Evolutionary conservation across 2,888 invertebrate genomes (phyloP), one percentile per base, ranked within the genome.

Genomic region (Eupithecia tripunctaria): DNA sequence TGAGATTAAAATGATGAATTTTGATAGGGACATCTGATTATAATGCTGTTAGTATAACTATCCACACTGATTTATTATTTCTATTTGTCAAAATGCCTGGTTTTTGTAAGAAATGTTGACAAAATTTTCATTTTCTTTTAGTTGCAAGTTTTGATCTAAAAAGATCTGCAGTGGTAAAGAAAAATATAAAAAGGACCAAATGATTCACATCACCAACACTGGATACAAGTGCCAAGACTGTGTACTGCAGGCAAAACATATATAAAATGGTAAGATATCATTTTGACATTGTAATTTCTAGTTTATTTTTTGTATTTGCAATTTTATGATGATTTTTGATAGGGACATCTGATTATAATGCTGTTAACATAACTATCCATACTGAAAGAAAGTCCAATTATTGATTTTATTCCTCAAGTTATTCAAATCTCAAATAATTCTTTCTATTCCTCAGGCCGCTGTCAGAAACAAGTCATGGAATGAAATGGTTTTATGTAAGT

Each of bases 1-100:
- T 18, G 4, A 10, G 7, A 47, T 47, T n/a, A 51, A 74, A 78
- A 88, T 91, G 91, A 91, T 91, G 91, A 91, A 80, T 80, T 82
- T 77, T 86, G 91, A 91, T 91, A 91, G 91, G 91, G 91, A 91
- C 91, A 91, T 91, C 91, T 90, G 87, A 90, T 77, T 79, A 87
- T 88, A 85, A 87, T 91, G 91, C 85, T 91, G 91, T 91, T 88
- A 89, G 75, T 78, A 89, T 88, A 90, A 91, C 91, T 91, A 91
- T 91, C 88, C 72, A 70, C 68, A 86, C 89, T 89, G 89, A 89
- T 79, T 66, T 1, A 41, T 36, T 25, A 21, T 25, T 21, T 18
- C 0, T 18, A 18, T 18, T 15, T 18, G 7, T 18, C 0, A 29
- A 15, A 27, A 59, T 59, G 4, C 27, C 18, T 29, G 8, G 2